Conservation (phyloP, 2,888 invertebrate species). For the Ennomos erosarius region DNA sequence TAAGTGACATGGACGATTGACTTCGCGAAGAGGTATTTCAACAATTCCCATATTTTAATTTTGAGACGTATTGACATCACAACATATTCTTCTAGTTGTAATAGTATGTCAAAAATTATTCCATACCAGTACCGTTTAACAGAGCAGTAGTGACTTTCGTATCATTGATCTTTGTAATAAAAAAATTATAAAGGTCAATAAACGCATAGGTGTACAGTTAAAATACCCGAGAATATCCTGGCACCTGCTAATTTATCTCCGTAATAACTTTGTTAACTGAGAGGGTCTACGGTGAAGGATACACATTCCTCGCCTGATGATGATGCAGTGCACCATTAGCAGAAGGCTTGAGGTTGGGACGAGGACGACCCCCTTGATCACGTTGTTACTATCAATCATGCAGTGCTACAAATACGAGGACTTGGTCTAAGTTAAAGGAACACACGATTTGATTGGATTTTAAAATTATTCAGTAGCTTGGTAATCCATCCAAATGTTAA, state of each 20-base stretch:
- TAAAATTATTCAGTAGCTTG: neutral
- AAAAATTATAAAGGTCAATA: too few relatives aligned
- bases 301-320: constrained; percentile 23
- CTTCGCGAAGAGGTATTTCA: too few relatives aligned
- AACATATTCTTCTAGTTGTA: too few relatives aligned
- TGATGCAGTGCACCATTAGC: constrained; percentile 25
- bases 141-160: too few relatives aligned
- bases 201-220: too few relatives aligned
- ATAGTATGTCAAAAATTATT: too few relatives aligned
- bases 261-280: constrained; percentile 2
- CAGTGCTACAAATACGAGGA: constrained; percentile 30
- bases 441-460: constrained; percentile 4
- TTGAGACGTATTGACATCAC: too few relatives aligned
- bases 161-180: too few relatives aligned
- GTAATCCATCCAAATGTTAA: too few relatives aligned
- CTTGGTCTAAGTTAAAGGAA: constrained; percentile 17
- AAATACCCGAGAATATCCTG: neutral
- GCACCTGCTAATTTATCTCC: neutral
- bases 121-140: too few relatives aligned
- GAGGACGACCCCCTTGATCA: constrained; percentile 57
- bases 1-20: too few relatives aligned
- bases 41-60: too few relatives aligned
- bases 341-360: constrained; percentile 22
- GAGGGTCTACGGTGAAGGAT: constrained; percentile 5
- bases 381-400: constrained; percentile 58